Evolutionary conservation across 2,113 vertebrate species (phyloP).

Genomic region (Notiomystis cincta): DNA sequence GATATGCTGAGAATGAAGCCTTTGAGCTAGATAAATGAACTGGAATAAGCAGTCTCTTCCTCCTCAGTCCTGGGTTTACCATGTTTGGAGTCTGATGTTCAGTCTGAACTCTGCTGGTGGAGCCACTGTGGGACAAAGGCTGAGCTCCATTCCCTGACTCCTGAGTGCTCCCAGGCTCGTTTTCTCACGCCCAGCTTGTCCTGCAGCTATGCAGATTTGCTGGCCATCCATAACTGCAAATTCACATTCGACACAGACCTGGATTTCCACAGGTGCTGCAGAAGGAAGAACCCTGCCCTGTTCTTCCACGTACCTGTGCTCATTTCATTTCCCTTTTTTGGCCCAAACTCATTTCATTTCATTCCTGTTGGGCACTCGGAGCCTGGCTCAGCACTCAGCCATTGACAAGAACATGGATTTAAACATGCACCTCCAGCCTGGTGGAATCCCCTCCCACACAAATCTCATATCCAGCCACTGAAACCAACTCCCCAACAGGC

Average conservation of each 20-base stretch:
- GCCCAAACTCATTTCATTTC: not conserved
- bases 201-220: not conserved
- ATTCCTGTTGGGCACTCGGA: not conserved
- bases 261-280: not conserved
- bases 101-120: not conserved
- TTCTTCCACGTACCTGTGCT: not conserved
- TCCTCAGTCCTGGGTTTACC: not conserved
- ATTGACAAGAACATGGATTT: not conserved
- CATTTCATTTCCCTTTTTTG: not conserved
- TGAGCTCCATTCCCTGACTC: rapidly evolving
- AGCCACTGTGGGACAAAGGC: not conserved
- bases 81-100: not conserved
- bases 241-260: not conserved
- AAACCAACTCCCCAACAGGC: not conserved
- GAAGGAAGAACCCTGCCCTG: not conserved
- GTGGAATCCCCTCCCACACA: not conserved
- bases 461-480: not conserved
- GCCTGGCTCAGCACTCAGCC: not conserved
- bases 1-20: not conserved
- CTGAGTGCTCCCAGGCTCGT: not conserved
- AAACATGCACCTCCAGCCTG: not conserved
- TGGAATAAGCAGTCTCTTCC: not conserved
- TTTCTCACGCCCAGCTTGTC: not conserved
- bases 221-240: not conserved
- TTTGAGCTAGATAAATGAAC: not conserved